phyloP scores from a whole-genome alignment of 2,888 invertebrate species.

The Gymnosoma rotundatum region DNA sequence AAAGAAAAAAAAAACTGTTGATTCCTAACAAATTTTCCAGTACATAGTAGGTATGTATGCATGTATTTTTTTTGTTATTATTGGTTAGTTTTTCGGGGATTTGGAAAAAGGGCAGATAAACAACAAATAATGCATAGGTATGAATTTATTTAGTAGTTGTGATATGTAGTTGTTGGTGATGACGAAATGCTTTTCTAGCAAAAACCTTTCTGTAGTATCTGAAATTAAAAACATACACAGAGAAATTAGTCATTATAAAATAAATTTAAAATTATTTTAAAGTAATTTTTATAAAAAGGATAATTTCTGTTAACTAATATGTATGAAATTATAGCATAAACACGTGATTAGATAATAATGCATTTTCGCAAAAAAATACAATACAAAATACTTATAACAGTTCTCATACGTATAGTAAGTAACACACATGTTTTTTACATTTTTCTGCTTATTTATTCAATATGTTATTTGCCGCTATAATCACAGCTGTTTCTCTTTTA shows the following conservation, averaged over 20 bases:
- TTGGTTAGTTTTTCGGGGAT: conserved; percentile 11
- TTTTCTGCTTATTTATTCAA: conserved; percentile 17
- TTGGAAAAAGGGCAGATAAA: too few relatives aligned
- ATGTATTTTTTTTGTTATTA: not conserved
- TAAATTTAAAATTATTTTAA: too few relatives aligned
- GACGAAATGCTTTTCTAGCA: too few relatives aligned
- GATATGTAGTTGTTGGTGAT: too few relatives aligned
- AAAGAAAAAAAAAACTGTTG: conserved; percentile 31
- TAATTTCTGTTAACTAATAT: not conserved
- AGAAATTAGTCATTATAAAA: too few relatives aligned
- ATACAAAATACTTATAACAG: not conserved
- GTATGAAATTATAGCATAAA: not conserved
- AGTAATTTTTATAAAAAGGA: not conserved
- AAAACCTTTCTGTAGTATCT: too few relatives aligned
- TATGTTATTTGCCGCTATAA: conserved; percentile 41
- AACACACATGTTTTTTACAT: too few relatives aligned
- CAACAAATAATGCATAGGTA: too few relatives aligned
- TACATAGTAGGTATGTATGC: not conserved
- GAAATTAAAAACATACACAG: too few relatives aligned
- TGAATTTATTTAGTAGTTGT: too few relatives aligned
- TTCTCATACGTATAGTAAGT: conserved; percentile 29
- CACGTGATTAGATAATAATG: conserved; percentile 58
- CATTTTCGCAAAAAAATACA: conserved; percentile 1
- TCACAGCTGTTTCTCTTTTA: conserved; percentile 33
- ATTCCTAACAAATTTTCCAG: conserved; percentile 27